phyloP scores from a whole-genome alignment of 2,797 vertebrate species.

The Pampus argenteus region DNA sequence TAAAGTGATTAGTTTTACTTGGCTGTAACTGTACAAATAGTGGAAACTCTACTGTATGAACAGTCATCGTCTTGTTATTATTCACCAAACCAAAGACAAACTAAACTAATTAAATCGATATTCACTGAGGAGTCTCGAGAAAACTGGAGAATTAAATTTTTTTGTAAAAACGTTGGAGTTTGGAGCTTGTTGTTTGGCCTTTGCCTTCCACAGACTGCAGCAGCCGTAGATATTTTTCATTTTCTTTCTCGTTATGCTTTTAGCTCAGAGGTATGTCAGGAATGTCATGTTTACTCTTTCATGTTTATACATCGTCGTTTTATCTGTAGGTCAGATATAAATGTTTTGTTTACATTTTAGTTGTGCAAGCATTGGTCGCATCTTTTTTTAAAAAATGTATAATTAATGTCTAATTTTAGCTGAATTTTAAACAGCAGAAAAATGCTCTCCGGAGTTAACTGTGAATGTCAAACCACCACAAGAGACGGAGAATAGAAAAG shows the following conservation, averaged over 20 bases:
- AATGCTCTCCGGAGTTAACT: constrained; percentile 40
- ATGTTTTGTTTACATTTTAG: not conserved
- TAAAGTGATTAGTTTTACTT: not conserved
- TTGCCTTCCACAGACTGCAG: not conserved
- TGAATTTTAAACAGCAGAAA: constrained; percentile 48
- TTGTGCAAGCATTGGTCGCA: too few species aligned
- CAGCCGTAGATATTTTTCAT: not conserved
- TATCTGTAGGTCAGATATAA: not conserved
- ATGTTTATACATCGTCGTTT: not conserved
- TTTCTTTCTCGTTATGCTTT: not conserved
- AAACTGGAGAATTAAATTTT: not conserved
- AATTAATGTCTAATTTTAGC: constrained; percentile 48
- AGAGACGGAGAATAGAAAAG: constrained; percentile 34
- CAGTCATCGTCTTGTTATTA: not conserved
- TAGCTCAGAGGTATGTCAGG: not conserved
- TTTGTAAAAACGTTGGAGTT: not conserved
- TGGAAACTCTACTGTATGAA: not conserved
- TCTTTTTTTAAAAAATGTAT: not conserved
- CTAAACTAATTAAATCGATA: not conserved
- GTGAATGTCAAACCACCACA: constrained; percentile 66
- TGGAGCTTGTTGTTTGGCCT: not conserved
- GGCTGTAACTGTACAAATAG: not conserved
- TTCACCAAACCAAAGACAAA: not conserved
- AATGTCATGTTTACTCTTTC: too few species aligned
- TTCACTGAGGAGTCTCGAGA: not conserved